Conservation (phyloP, 1,140 invertebrate genomes). For the Ephestia elutella region DNA sequence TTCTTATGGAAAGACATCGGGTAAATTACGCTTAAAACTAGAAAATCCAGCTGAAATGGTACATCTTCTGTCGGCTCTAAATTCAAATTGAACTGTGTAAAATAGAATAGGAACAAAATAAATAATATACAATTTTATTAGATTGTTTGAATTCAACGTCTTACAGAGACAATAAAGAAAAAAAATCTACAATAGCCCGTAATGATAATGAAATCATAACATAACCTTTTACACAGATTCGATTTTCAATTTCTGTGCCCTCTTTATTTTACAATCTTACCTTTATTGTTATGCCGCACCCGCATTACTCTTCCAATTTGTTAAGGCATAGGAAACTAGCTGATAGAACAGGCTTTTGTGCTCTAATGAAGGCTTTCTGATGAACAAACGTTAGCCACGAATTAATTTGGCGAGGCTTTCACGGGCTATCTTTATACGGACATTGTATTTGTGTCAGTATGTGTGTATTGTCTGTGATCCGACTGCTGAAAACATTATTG, state of each 20-base stretch:
- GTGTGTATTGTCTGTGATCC: not conserved
- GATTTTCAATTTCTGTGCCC: not conserved
- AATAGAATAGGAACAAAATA: too few species aligned
- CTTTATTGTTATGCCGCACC: slow-evolving; percentile 36
- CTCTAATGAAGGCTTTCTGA: slow-evolving; percentile 62
- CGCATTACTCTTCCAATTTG: slow-evolving; percentile 47
- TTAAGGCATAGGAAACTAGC: slow-evolving; percentile 50
- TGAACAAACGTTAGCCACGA: slow-evolving; percentile 46
- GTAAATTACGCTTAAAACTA: too few species aligned
- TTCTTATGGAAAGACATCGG: too few species aligned
- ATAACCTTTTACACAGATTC: too few species aligned
- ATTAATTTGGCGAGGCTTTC: slow-evolving; percentile 52
- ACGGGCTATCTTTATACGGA: slow-evolving; percentile 44
- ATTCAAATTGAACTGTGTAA: too few species aligned
- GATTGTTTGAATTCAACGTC: too few species aligned
- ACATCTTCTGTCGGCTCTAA: too few species aligned
- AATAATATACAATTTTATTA: too few species aligned
- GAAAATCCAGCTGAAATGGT: too few species aligned
- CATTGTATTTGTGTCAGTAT: slow-evolving; percentile 26
- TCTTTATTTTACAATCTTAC: not conserved
- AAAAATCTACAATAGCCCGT: too few species aligned
- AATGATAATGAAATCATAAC: too few species aligned
- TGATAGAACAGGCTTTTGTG: slow-evolving; percentile 61
- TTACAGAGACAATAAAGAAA: too few species aligned
- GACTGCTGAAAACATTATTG: not conserved